These are phyloP conservation scores for Anabas testudineus DNA, from an alignment of 2,797 vertebrate species.

Conservation along the genomic window DNA sequence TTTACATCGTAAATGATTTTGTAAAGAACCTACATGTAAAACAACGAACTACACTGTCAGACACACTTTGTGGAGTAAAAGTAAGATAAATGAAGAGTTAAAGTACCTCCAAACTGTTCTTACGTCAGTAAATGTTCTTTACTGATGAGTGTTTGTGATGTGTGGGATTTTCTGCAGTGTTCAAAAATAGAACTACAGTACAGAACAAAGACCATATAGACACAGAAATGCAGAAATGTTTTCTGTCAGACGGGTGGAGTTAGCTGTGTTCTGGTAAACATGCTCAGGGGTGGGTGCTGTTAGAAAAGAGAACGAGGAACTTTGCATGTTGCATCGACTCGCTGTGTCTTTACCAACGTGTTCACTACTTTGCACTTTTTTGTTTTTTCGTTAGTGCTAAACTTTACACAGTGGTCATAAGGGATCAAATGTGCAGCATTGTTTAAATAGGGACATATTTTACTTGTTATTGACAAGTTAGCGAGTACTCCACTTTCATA, in stretches of 20 bases:
- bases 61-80: too few relatives aligned
- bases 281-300: background rate
- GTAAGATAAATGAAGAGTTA: too few relatives aligned
- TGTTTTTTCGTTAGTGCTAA: background rate
- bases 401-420: background rate
- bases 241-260: background rate
- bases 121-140: too few relatives aligned
- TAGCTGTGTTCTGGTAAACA: constrained; percentile 11
- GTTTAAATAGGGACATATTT: background rate
- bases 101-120: too few relatives aligned
- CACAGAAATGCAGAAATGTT: background rate
- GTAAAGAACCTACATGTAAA: too few relatives aligned
- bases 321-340: constrained; percentile 7
- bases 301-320: constrained; percentile 18
- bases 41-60: too few relatives aligned
- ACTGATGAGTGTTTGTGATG: too few relatives aligned
- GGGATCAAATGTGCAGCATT: background rate
- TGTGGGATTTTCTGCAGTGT: too few relatives aligned
- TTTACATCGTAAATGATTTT: too few relatives aligned
- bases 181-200: too few relatives aligned
- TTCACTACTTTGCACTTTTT: background rate
- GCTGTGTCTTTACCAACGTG: background rate
- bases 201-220: background rate
- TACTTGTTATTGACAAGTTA: background rate
- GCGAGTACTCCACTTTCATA: background rate